phyloP scores from a whole-genome alignment of 2,113 vertebrate genomes.

The Pseudonaja textilis region DNA sequence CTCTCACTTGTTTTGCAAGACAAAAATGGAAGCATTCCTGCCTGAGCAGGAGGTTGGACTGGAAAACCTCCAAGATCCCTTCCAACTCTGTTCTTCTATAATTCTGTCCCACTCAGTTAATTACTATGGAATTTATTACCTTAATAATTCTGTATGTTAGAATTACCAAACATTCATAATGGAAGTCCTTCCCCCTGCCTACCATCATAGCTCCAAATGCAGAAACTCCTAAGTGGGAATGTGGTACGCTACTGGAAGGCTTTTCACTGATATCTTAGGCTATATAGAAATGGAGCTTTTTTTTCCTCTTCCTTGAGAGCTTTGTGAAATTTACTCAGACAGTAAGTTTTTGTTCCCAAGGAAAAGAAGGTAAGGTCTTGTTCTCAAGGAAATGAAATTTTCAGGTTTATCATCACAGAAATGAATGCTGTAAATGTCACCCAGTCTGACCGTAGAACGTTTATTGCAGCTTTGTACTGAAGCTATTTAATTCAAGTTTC shows the following conservation, averaged over 20 bases:
- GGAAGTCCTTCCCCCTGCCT: not conserved
- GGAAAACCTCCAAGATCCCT: not conserved
- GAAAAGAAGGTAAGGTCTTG: not conserved
- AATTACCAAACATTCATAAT: not conserved
- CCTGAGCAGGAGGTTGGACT: not conserved
- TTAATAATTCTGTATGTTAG: not conserved
- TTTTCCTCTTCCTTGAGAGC: not conserved
- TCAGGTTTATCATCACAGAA: not conserved
- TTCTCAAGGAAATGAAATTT: not conserved
- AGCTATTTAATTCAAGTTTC: not conserved
- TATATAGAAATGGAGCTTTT: not conserved
- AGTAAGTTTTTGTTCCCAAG: not conserved
- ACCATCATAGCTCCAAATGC: not conserved
- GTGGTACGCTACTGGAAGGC: not conserved
- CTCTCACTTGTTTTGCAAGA: not conserved
- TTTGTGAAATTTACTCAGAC: not conserved
- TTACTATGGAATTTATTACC: not conserved
- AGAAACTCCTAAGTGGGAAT: not conserved
- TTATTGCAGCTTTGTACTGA: not conserved
- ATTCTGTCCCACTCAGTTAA: not conserved
- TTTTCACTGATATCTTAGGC: not conserved
- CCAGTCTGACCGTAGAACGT: not conserved
- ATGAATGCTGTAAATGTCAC: not conserved
- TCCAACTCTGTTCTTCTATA: not conserved
- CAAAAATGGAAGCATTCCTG: not conserved